Evolutionary conservation across 2,797 vertebrate species (phyloP), one percentile per base, ranked within the genome.

Genomic region (Phoebastria nigripes): DNA sequence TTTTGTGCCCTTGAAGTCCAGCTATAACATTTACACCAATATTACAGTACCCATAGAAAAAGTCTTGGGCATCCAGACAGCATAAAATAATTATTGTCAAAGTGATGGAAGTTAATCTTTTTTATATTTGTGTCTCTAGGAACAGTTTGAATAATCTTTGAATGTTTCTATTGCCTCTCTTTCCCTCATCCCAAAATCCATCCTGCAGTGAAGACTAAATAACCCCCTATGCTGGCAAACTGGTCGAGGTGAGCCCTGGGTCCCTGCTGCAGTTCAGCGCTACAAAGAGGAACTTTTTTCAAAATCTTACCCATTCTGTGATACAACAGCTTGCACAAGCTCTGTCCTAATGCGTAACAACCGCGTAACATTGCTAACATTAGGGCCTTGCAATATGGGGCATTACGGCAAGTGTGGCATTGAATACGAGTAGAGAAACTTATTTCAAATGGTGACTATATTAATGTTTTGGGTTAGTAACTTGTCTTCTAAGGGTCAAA

Each of bases 321-420:
- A 33, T 39, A 26, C 31, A 37, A 16, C 19, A 62, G 21, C 47
- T 82, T 44, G 19, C 58, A 13, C 20, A 13, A 47, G 12, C 73
- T 73, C 39, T 7, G 26, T n/a, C 44, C 25, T 67, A 2, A n/a
- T 9, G 26, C 0, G 0, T 8, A 52, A 33, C 26, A n/a, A 12
- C 20, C 1, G 4, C 0, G 9, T n/a, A 26, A 20, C 4, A 0
- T 8, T 21, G 28, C 22, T 31, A 10, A 41, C 5, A 1, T 7
- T 14, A 6, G 2, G 18, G 39, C 20, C 35, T 37, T 14, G 29
- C 8, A 5, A 18, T 1, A 8, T 2, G 9, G 20, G 41, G 74
- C 6, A 16, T 3, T 13, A 54, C n/a, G 26, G 47, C 44, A 33
- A 26, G 35, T 0, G 4, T 19, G 37, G 21, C 15, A 2, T 4